A percentile compares a stretch with the other conserved stretches of the same genome.
These are phyloP conservation scores for Phaedon cochleariae DNA, from an alignment of 2,888 invertebrate species.

Conservation along the genomic window DNA sequence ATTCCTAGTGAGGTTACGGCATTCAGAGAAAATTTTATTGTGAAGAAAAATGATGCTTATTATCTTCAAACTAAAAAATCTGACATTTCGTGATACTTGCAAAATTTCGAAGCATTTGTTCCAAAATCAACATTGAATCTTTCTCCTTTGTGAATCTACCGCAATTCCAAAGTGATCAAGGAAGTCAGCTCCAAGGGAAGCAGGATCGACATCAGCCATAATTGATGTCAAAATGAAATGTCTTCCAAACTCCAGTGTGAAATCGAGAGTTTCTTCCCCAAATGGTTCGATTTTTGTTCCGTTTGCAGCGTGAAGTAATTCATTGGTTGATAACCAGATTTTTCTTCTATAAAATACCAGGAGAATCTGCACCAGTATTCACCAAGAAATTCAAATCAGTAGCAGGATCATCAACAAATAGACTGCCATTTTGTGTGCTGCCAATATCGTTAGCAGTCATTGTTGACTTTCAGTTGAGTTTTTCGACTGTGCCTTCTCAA, in stretches of 20 bases:
- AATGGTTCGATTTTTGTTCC: background rate
- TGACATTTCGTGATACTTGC: too few species aligned
- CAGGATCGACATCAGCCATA: too few species aligned
- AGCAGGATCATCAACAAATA: too few species aligned
- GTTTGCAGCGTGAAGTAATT: constrained; percentile 10
- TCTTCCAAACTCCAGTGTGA: background rate
- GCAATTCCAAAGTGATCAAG: background rate
- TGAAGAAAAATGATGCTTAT: background rate
- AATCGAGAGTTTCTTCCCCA: background rate
- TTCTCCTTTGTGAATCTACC: background rate
- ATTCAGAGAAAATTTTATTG: background rate
- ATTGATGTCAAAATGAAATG: background rate
- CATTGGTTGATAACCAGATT: background rate
- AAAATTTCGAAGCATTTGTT: too few species aligned
- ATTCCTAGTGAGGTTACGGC: background rate
- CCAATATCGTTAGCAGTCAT: background rate
- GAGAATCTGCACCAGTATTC: constrained; percentile 13
- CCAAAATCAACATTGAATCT: background rate
- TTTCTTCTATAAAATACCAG: background rate
- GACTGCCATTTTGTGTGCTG: too few species aligned
- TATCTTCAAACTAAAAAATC: background rate
- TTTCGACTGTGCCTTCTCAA: too few species aligned
- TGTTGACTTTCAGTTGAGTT: background rate
- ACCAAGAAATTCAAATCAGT: too few species aligned
- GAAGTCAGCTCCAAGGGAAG: too few species aligned